A percentile compares a stretch with the other conserved stretches of the same genome.
These are phyloP conservation scores for Cantharis flavilabris DNA, from an alignment of 2,888 invertebrate genomes.

Conservation along the genomic window DNA sequence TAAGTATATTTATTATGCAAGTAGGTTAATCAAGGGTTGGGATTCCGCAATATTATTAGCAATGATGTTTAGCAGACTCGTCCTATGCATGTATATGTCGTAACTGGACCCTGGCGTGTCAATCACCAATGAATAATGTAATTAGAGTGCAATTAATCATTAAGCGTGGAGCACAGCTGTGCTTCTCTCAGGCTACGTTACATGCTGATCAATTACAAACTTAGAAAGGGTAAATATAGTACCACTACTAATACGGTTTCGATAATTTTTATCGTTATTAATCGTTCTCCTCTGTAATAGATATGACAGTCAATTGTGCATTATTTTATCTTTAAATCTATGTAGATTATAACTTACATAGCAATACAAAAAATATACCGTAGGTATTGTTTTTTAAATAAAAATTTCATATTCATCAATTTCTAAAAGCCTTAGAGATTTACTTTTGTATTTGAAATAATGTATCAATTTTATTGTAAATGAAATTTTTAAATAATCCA, in stretches of 20 bases:
- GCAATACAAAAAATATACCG: not conserved
- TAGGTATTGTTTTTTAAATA: not conserved
- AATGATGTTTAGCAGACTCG: constrained; percentile 24
- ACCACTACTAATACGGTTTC: not conserved
- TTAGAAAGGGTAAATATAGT: constrained; percentile 22
- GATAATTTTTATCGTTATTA: not conserved
- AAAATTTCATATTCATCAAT: not conserved
- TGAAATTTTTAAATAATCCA: not conserved
- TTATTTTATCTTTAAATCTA: not conserved
- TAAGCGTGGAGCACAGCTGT: constrained; percentile 48
- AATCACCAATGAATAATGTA: constrained; percentile 55
- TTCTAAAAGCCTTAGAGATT: not conserved
- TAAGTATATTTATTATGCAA: constrained; percentile 23
- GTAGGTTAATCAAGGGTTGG: constrained; percentile 28
- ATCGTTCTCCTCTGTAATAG: not conserved
- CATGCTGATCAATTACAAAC: constrained; percentile 47
- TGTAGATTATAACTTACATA: not conserved
- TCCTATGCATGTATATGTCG: constrained; percentile 29
- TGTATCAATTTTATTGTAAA: not conserved
- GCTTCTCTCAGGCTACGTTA: constrained; percentile 47
- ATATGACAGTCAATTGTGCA: not conserved
- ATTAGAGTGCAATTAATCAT: constrained; percentile 55
- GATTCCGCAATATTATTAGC: constrained; percentile 24
- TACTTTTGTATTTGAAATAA: not conserved
- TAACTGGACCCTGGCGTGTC: constrained; percentile 42